Evolutionary conservation across 2,888 invertebrate genomes (phyloP), one percentile per base, ranked within the genome.

Genomic region (Ametastegia equiseti): DNA sequence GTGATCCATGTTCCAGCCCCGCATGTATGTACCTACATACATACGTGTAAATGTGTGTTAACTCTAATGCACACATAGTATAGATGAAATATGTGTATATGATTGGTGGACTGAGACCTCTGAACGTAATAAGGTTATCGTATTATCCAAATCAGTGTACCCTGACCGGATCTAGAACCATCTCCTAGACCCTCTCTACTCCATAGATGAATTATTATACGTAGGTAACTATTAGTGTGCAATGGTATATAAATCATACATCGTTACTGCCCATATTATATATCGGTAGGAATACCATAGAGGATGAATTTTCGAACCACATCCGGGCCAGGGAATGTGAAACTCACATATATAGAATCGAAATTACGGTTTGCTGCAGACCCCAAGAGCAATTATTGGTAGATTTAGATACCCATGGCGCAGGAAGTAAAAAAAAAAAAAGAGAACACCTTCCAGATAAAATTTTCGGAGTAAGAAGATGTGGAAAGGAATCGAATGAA

Each of bases 71-170:
- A 15, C 9, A 19, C 4, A 39, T 39, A 71, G 30, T 45, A 30
- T 30, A 45, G 45, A 65, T n/a, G 15, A 67, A 36, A 67, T 19
- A 60, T 15, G 15, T 47, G 15, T 60, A 60, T 60, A 60, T 15
- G 60, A 60, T 60, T 60, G 60, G 6, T 27, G 13, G 60, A 60
- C 23, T 30, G 60, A 60, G 60, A 60, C 65, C 65, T 67, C 39
- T 36, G n/a, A 71, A 2, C 15, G 15, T 71, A 47, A 71, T 71
- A 71, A 45, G 75, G 75, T 75, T 75, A 54, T 75, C 75, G 36
- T 11, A 75, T 75, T 75, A 75, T 75, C 75, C 36, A 36, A 75
- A 54, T 75, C 75, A 54, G 54, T 75, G 33, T 75, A 19, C 50
- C 75, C 33, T 75, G 75, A 75, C 75, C 75, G 75, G 36, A 71